Base-by-base conservation (phyloP, 1,140 invertebrate genomes). In the Sesamia nonagrioides region DNA sequence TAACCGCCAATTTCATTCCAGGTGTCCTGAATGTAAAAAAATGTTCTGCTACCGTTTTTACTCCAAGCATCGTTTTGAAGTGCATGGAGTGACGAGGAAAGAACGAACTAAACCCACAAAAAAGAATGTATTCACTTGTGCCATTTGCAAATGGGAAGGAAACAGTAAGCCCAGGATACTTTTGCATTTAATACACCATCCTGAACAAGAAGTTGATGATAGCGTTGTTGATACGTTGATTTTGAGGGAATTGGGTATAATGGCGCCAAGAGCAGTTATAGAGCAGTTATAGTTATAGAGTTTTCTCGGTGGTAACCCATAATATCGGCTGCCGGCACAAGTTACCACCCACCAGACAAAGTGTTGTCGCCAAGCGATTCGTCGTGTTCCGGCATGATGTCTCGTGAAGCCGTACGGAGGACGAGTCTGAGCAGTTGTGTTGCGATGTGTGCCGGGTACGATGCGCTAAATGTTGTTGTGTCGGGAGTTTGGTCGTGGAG, bases 181-280 rank as follows among this genome's bases (percentile, higher is more conserved):
- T 15, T 42, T 93, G 35, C 91, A 93, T 88, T 52, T 93, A 7
- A 91, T 93, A 37, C 91, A 93, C 52, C 91, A 93, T 81, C 91
- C 91, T 0, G 84, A 88, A 17, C 91, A 93, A 48, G n/a, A 52
- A 2, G 84, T 92, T 0, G 79, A 88, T 63, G 89, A 89, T 7
- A 82, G n/a, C 50, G 40, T 84, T 3, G 77, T 93, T 11, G 90
- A 93, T 82, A 54, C 91, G 6, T 84, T 79, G 18, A 81, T 93
- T 33, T 77, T 93, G n/a, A 86, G 84, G n/a, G 81, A 81, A 54
- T 82, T 86, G 60, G 86, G 85, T 1, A 88, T 91, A 45, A 75
- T 79, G 37, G 11, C 11, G 0, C 45, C 6, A 15, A 15, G 11
- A 2, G 45, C 45, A 15, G 11, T 15, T 15, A 2, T 9, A 2